These are phyloP conservation scores for Oceanodroma tethys DNA, from an alignment of 2,113 vertebrate genomes.

Conservation along the genomic window DNA sequence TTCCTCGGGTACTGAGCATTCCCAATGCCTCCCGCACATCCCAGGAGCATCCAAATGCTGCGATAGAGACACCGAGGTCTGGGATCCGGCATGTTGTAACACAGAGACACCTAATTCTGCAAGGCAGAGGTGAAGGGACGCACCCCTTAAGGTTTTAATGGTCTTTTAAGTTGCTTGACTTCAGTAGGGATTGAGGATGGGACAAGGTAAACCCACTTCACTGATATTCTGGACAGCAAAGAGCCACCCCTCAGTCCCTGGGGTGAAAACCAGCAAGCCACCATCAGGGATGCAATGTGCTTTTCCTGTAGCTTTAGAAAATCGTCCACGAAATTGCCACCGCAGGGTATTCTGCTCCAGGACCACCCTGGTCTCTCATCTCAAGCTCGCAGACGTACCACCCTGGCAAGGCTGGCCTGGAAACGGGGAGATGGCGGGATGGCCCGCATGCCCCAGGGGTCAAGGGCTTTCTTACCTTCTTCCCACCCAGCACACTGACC, in stretches of 20 bases:
- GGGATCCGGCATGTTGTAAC: accelerated
- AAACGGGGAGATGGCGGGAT: neutral
- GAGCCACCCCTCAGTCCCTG: neutral
- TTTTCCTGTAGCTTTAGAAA: neutral
- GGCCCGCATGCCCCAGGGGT: neutral
- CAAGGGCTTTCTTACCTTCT: neutral
- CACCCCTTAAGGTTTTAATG: neutral
- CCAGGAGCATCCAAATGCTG: neutral
- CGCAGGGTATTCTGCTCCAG: neutral
- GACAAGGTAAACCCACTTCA: neutral
- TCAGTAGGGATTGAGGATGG: neutral
- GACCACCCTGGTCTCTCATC: neutral
- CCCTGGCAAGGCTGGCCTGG: neutral
- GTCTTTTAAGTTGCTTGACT: neutral
- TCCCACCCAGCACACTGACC: neutral
- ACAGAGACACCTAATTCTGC: neutral
- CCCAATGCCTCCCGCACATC: neutral
- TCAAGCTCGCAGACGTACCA: neutral
- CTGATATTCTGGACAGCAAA: neutral
- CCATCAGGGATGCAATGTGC: neutral
- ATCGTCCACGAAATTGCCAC: neutral
- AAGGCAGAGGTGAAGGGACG: neutral
- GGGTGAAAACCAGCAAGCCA: neutral
- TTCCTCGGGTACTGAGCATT: neutral
- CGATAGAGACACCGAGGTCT: neutral